Conservation (phyloP, 37 sponge, comb jelly and placozoan species). For the Geodia barretti region DNA sequence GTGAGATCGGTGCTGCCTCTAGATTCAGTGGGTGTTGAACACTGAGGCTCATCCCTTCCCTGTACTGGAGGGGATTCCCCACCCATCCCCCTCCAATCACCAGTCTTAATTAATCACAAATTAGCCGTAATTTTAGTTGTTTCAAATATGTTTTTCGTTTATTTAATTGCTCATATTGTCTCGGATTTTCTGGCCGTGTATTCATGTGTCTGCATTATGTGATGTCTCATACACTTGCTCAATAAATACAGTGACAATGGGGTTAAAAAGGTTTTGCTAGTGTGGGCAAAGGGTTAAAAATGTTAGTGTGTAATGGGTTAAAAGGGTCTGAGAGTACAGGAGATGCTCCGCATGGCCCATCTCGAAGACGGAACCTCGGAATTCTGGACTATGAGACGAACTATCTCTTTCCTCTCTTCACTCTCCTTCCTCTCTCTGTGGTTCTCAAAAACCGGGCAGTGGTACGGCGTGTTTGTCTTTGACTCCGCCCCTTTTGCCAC, state of each 20-base stretch:
- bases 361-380: conserved; percentile 41
- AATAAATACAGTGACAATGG: not conserved
- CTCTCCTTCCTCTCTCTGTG: not conserved
- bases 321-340: conserved; percentile 71
- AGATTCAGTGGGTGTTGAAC: conserved; percentile 89
- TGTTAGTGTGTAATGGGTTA: not conserved
- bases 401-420: conserved; percentile 22
- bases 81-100: not conserved
- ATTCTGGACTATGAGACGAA: conserved; percentile 50
- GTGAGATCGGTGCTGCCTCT: conserved; percentile 72
- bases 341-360: conserved; percentile 66
- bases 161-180: too few species aligned
- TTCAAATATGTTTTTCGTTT: too few species aligned
- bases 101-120: not conserved
- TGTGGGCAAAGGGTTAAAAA: not conserved
- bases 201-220: too few species aligned
- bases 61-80: conserved; percentile 51
- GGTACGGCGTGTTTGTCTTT: conserved; percentile 45
- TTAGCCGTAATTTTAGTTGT: too few species aligned
- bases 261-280: not conserved
- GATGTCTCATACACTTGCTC: too few species aligned
- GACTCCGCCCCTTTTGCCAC: conserved; percentile 2
- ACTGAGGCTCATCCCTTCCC: conserved; percentile 99
- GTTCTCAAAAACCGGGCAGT: conserved; percentile 55
- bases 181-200: too few species aligned